These are phyloP conservation scores for Drosophila rellima DNA, from an alignment of 2,888 invertebrate genomes.

Conservation along the genomic window DNA sequence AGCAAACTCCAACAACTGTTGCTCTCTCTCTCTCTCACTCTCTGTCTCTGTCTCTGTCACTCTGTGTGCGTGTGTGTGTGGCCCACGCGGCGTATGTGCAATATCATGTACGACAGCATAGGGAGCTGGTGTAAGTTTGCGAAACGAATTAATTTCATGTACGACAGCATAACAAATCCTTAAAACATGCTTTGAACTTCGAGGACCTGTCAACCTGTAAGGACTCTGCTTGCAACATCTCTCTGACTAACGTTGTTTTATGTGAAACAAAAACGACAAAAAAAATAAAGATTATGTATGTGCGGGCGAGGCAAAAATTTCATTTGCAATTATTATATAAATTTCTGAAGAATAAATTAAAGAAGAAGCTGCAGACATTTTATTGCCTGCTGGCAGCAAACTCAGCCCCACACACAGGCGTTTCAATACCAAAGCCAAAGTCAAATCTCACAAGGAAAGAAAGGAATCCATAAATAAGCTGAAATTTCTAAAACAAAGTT, in stretches of 20 bases:
- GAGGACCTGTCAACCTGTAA: constrained; percentile 14
- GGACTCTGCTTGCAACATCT: constrained; percentile 11
- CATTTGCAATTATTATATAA: constrained; percentile 68
- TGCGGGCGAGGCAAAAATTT: constrained; percentile 47
- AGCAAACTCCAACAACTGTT: constrained; percentile 29
- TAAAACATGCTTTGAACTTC: constrained; percentile 55
- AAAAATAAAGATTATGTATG: constrained; percentile 11
- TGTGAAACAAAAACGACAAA: constrained; percentile 6
- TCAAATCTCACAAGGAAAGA: background rate
- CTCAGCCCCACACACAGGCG: constrained; percentile 23
- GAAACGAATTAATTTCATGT: constrained; percentile 54
- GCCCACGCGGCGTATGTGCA: constrained; percentile 59
- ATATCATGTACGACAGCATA: constrained; percentile 16
- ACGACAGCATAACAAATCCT: constrained; percentile 47
- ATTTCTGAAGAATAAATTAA: constrained; percentile 45
- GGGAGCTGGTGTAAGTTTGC: constrained; percentile 6
- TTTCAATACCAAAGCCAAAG: constrained; percentile 1
- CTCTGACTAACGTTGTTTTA: constrained; percentile 42
- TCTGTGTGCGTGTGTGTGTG: background rate
- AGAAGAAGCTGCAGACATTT: constrained; percentile 58
- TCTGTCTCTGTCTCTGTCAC: background rate
- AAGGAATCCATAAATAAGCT: constrained; percentile 32
- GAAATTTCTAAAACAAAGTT: constrained; percentile 54
- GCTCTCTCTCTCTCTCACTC: background rate
- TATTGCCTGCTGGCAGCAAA: constrained; percentile 48